Evolutionary conservation across 2,113 vertebrate species (phyloP).

Genomic region (Eidolon helvum): DNA sequence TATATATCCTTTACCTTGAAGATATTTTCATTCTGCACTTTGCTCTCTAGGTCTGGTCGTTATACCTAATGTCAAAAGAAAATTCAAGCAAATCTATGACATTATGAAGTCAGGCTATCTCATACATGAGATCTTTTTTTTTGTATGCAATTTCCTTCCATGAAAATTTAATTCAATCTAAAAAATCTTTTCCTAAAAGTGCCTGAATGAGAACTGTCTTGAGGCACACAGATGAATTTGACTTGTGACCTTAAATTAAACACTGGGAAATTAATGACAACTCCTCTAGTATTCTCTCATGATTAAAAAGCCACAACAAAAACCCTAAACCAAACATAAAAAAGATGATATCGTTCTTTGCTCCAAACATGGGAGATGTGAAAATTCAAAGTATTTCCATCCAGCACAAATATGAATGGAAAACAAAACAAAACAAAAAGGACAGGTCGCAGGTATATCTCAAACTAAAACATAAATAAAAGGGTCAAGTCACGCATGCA

Average conservation of each 20-base stretch:
- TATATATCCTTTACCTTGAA: neutral
- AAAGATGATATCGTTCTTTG: conserved; percentile 35
- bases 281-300: neutral
- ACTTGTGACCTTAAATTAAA: neutral
- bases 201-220: neutral
- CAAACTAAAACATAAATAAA: conserved; percentile 54
- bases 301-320: neutral
- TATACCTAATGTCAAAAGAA: neutral
- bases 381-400: conserved; percentile 43
- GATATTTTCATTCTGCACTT: neutral
- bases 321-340: neutral
- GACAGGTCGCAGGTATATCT: conserved; percentile 30
- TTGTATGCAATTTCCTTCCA: conserved; percentile 37
- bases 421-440: conserved; percentile 48
- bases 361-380: conserved; percentile 26
- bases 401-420: conserved; percentile 42
- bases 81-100: neutral
- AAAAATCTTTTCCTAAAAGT: neutral
- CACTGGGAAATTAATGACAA: neutral
- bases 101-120: neutral
- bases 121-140: conserved; percentile 4
- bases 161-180: neutral
- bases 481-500: neutral
- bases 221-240: conserved; percentile 51
- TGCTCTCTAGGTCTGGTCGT: neutral